Conservation (phyloP, 2,888 invertebrate species). For the Hirtodrosophila alboralis region DNA sequence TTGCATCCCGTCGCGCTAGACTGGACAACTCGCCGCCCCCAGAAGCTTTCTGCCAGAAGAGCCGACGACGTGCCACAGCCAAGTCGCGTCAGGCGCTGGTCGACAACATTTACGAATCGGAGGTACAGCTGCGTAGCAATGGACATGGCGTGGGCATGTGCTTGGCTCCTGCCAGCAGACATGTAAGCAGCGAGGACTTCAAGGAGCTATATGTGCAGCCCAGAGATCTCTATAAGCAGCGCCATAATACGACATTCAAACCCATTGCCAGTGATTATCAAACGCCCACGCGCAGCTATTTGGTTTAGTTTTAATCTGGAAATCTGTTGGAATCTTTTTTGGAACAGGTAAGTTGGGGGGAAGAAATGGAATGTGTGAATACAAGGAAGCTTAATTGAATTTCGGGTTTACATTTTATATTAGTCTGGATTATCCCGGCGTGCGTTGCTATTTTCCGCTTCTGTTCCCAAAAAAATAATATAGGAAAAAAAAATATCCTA, state of each 20-base stretch:
- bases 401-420: too few species aligned
- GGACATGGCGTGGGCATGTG: slow-evolving; percentile 33
- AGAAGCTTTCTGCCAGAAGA: slow-evolving; percentile 21
- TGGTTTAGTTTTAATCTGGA: slow-evolving; percentile 68
- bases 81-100: slow-evolving; percentile 77
- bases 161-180: slow-evolving; percentile 46
- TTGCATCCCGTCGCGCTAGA: slow-evolving; percentile 77
- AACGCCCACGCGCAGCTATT: slow-evolving; percentile 79
- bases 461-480: too few species aligned
- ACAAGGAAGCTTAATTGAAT: too few species aligned
- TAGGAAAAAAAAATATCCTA: too few species aligned
- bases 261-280: slow-evolving; percentile 80
- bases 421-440: too few species aligned
- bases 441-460: too few species aligned
- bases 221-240: slow-evolving; percentile 80
- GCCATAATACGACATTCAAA: slow-evolving; percentile 82
- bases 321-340: not conserved
- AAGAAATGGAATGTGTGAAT: too few species aligned
- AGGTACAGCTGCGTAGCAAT: slow-evolving; percentile 68
- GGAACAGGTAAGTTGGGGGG: slow-evolving; percentile 17
- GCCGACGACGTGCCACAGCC: slow-evolving; percentile 32
- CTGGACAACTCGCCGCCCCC: slow-evolving; percentile 28
- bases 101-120: slow-evolving; percentile 82
- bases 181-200: slow-evolving; percentile 73
- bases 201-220: slow-evolving; percentile 82